These are phyloP conservation scores for Diplodus puntazzo DNA, from an alignment of 2,797 vertebrate genomes.

Conservation along the genomic window DNA sequence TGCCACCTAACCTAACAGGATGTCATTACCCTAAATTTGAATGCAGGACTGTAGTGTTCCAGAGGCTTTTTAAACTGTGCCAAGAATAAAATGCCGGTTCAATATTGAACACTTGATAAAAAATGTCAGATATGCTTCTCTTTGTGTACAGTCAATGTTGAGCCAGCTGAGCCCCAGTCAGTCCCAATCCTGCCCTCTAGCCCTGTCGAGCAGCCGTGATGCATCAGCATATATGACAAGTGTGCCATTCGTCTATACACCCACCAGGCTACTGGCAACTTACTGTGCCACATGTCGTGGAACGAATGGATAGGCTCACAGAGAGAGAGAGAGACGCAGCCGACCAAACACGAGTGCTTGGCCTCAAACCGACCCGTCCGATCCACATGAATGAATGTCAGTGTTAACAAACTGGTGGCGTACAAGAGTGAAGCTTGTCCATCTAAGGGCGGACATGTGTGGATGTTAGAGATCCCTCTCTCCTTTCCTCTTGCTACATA, in stretches of 20 bases:
- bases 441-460: not conserved
- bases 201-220: slow-evolving; percentile 30
- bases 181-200: slow-evolving; percentile 29
- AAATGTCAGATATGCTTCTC: slow-evolving; percentile 7
- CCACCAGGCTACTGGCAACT: slow-evolving; percentile 37
- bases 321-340: slow-evolving; percentile 7
- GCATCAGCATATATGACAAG: slow-evolving; percentile 57
- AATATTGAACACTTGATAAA: not conserved
- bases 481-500: not conserved
- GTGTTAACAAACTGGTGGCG: slow-evolving; percentile 10
- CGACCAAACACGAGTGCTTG: slow-evolving; percentile 21
- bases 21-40: slow-evolving; percentile 24
- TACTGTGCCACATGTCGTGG: slow-evolving; percentile 19
- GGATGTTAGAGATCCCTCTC: not conserved
- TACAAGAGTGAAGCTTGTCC: slow-evolving; percentile 1
- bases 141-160: slow-evolving; percentile 22
- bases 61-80: not conserved
- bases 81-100: slow-evolving; percentile 6
- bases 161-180: slow-evolving; percentile 30
- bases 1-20: not conserved
- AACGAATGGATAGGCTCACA: slow-evolving; percentile 12
- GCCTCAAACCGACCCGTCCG: slow-evolving; percentile 21
- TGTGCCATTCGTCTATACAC: slow-evolving; percentile 19
- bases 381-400: slow-evolving; percentile 25
- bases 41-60: not conserved